phyloP scores from a whole-genome alignment of 2,113 vertebrate genomes.

The Lampris megalopsis region DNA sequence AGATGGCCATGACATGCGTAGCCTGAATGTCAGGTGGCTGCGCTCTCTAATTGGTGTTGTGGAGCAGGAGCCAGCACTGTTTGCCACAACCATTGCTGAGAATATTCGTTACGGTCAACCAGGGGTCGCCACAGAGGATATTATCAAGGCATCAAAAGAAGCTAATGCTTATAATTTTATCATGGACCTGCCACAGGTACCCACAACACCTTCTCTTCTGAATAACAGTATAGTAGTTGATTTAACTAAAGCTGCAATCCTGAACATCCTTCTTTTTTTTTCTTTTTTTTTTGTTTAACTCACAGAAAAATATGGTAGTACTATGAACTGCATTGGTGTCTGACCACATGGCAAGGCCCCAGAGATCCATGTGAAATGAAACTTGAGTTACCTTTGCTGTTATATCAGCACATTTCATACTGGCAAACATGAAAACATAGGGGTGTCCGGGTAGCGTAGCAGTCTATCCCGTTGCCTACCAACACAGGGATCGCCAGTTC shows the following conservation, averaged over 20 bases:
- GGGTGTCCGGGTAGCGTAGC: too few relatives aligned
- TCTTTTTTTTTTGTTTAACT: too few relatives aligned
- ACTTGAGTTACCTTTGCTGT: too few relatives aligned
- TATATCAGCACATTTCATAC: too few relatives aligned
- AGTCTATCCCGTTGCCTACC: too few relatives aligned
- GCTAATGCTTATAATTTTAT: slow-evolving; percentile 85
- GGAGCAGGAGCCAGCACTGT: slow-evolving; percentile 84
- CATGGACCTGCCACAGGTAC: slow-evolving; percentile 82
- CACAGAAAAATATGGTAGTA: too few relatives aligned
- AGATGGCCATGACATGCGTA: slow-evolving; percentile 82
- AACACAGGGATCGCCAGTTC: too few relatives aligned
- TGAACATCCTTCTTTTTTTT: too few relatives aligned
- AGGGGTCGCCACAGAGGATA: slow-evolving; percentile 78
- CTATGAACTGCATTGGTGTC: too few relatives aligned
- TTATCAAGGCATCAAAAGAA: slow-evolving; percentile 79
- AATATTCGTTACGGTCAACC: slow-evolving; percentile 80
- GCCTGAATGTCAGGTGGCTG: slow-evolving; percentile 83
- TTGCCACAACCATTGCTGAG: slow-evolving; percentile 82
- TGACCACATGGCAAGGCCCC: too few relatives aligned
- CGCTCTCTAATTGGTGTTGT: slow-evolving; percentile 84
- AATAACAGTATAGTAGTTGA: not conserved
- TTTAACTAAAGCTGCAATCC: not conserved
- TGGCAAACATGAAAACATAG: too few relatives aligned
- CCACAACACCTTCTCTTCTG: not conserved
- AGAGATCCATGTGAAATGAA: too few relatives aligned